A percentile compares a stretch with the other conserved stretches of the same genome.
phyloP scores from a whole-genome alignment of 92 coral and sea anemone genomes.

The Virgularia gustaviana region DNA sequence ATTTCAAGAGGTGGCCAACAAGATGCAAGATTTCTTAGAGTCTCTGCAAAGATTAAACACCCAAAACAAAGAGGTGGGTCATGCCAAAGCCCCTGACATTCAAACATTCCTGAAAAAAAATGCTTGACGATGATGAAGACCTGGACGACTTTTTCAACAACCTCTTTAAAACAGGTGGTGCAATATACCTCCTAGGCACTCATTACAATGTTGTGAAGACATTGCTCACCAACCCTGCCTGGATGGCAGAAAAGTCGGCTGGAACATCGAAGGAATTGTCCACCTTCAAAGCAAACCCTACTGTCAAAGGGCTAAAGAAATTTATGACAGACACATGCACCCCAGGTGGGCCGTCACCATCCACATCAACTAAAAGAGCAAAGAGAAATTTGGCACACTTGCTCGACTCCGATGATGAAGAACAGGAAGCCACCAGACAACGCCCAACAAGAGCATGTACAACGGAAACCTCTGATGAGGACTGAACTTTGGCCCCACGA shows the following conservation, averaged over 20 bases:
- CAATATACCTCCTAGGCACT: not conserved
- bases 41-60: not conserved
- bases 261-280: not conserved
- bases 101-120: not conserved
- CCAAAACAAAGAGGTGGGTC: not conserved
- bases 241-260: not conserved
- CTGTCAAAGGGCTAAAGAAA: not conserved
- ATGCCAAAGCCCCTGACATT: not conserved
- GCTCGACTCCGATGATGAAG: not conserved
- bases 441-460: not conserved
- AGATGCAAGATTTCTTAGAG: not conserved
- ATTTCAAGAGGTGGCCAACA: not conserved
- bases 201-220: not conserved
- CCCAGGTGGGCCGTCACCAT: not conserved
- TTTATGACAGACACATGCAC: not conserved
- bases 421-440: not conserved
- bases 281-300: not conserved
- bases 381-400: not conserved
- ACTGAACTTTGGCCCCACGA: not conserved
- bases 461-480: not conserved
- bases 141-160: not conserved
- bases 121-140: not conserved
- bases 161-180: not conserved
- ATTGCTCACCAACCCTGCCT: not conserved
- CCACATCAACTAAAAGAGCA: not conserved